Conservation (phyloP, 2,113 vertebrate genomes). For the Caranx melampygus region DNA sequence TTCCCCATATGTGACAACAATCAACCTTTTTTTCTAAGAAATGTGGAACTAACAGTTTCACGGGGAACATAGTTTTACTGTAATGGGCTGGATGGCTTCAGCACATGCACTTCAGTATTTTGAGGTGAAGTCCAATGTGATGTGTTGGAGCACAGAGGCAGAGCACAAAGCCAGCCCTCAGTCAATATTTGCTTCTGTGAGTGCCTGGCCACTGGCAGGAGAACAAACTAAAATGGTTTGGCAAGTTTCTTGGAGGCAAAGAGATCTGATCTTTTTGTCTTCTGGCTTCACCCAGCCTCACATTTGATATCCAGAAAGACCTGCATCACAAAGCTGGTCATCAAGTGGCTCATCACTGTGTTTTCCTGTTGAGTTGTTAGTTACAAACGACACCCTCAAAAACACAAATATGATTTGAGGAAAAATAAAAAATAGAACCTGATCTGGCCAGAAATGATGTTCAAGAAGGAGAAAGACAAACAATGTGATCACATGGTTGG, state of each 20-base stretch:
- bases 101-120: slow-evolving; percentile 16
- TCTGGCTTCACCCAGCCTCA: too few relatives aligned
- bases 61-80: slow-evolving; percentile 7
- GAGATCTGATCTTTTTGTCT: too few relatives aligned
- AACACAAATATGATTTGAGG: too few relatives aligned
- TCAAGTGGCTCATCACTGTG: too few relatives aligned
- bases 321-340: too few relatives aligned
- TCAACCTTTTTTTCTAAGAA: not conserved
- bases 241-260: slow-evolving; percentile 15
- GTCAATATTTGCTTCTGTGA: slow-evolving; percentile 77
- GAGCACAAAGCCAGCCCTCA: slow-evolving; percentile 43
- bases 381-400: too few relatives aligned
- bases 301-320: too few relatives aligned
- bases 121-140: slow-evolving; percentile 42
- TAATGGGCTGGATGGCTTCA: slow-evolving; percentile 32
- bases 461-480: too few relatives aligned
- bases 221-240: slow-evolving; percentile 55
- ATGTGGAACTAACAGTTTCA: slow-evolving; percentile 31
- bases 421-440: too few relatives aligned
- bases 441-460: too few relatives aligned
- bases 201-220: slow-evolving; percentile 59
- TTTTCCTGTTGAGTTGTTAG: too few relatives aligned
- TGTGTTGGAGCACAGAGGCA: slow-evolving; percentile 41
- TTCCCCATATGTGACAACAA: not conserved
- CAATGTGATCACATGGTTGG: too few relatives aligned